phyloP scores from a whole-genome alignment of 2,113 vertebrate species.

The Petroica traversi region DNA sequence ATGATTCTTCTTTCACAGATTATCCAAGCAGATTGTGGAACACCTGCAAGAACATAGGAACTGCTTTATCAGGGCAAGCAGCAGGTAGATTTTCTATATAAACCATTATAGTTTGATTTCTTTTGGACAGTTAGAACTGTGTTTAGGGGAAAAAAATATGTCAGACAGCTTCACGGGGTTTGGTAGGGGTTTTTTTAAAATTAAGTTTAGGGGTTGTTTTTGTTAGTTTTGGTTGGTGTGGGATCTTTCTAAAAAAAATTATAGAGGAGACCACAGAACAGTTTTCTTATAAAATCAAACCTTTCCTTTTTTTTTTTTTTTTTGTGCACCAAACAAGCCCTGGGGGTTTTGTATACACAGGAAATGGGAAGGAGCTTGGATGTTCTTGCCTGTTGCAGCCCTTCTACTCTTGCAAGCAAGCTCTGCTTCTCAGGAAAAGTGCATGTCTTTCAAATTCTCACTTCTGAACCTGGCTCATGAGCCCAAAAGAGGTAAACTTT shows the following conservation, averaged over 20 bases:
- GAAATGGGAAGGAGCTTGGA: neutral
- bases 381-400: neutral
- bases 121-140: neutral
- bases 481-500: neutral
- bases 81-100: neutral
- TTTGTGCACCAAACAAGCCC: neutral
- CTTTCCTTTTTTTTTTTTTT: too few relatives aligned
- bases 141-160: neutral
- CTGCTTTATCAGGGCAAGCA: neutral
- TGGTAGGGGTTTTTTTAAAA: neutral
- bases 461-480: neutral
- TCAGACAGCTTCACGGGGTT: neutral
- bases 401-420: neutral
- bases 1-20: neutral
- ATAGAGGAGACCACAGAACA: neutral
- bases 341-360: fast-evolving
- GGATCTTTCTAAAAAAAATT: fast-evolving
- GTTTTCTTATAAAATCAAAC: neutral
- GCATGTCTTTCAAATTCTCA: neutral
- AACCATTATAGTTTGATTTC: neutral
- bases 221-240: neutral
- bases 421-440: neutral
- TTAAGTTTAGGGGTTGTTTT: neutral
- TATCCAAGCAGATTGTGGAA: slow-evolving; percentile 68
- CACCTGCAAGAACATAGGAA: slow-evolving; percentile 64